Evolutionary conservation across 2,888 invertebrate genomes (phyloP).

Genomic region (Labia minor): DNA sequence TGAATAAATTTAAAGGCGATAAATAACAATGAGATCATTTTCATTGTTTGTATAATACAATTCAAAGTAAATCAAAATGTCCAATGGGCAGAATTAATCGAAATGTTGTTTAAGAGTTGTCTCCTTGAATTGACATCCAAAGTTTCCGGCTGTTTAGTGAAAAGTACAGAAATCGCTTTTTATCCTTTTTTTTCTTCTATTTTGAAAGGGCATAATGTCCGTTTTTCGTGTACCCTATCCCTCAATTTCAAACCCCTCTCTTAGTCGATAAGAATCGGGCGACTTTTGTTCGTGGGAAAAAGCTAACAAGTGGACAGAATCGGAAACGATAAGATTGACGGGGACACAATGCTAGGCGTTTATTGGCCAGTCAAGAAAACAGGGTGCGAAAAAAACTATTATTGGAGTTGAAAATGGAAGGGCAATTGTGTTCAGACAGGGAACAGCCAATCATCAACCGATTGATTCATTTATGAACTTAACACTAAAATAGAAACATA

Average conservation of each 20-base stretch:
- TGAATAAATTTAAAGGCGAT: too few species aligned
- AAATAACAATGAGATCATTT: too few species aligned
- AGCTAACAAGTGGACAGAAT: conserved; percentile 13
- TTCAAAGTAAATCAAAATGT: too few species aligned
- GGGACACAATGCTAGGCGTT: background rate
- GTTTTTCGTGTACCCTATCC: background rate
- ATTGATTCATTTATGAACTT: too few species aligned
- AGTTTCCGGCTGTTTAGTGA: background rate
- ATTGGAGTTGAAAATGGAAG: background rate
- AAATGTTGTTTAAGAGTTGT: background rate
- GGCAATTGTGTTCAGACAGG: too few species aligned
- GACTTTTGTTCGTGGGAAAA: conserved; percentile 13
- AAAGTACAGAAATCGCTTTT: conserved; percentile 2
- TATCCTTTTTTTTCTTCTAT: background rate
- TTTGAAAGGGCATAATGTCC: conserved; percentile 8
- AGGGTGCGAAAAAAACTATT: background rate
- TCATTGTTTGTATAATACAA: too few species aligned
- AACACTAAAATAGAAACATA: too few species aligned
- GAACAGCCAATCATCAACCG: too few species aligned
- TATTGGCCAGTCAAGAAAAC: conserved; percentile 13
- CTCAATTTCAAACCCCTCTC: background rate
- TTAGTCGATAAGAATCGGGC: background rate
- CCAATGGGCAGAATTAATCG: too few species aligned
- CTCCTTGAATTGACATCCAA: background rate
- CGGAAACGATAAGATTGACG: conserved; percentile 13